phyloP scores from a whole-genome alignment of 1,140 invertebrate genomes.

The Steinernema feltiae region DNA sequence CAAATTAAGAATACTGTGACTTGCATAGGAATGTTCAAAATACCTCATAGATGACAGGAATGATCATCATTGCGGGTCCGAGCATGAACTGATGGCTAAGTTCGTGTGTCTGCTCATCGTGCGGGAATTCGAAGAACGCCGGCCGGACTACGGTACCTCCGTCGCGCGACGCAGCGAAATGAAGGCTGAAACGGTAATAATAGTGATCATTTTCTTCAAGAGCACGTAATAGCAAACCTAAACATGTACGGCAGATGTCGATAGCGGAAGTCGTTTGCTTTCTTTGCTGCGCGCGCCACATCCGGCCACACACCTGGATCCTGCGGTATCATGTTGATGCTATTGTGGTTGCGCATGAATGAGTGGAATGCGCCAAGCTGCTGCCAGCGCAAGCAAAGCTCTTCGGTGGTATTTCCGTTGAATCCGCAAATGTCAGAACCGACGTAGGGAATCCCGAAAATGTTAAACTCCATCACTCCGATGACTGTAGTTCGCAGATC shows the following conservation, averaged over 20 bases:
- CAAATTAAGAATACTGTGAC: slow-evolving; percentile 19
- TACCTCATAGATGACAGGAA: slow-evolving; percentile 40
- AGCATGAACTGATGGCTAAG: slow-evolving; percentile 43
- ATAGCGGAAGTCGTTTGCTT: slow-evolving; percentile 31
- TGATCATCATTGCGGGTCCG: slow-evolving; percentile 40
- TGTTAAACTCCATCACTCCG: slow-evolving; percentile 65
- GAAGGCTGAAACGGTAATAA: slow-evolving; percentile 26
- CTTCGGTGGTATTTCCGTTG: slow-evolving; percentile 40
- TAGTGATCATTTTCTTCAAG: not conserved
- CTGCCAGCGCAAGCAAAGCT: slow-evolving; percentile 45
- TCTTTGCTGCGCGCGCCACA: slow-evolving; percentile 47
- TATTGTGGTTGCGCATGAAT: slow-evolving; percentile 60
- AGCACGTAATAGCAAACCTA: slow-evolving; percentile 17
- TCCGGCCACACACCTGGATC: slow-evolving; percentile 44
- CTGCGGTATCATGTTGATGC: not conserved
- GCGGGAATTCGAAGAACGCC: slow-evolving; percentile 44
- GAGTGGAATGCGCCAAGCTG: slow-evolving; percentile 59
- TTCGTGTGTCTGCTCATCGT: slow-evolving; percentile 30
- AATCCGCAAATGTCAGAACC: slow-evolving; percentile 60
- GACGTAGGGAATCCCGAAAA: slow-evolving; percentile 68
- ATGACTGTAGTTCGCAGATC: slow-evolving; percentile 61
- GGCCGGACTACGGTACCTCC: slow-evolving; percentile 38
- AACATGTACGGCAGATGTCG: slow-evolving; percentile 37
- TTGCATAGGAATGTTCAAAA: no score
- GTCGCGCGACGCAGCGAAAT: slow-evolving; percentile 31